phyloP scores from a whole-genome alignment of 2,888 invertebrate species.

The Trachelus troglodyta region DNA sequence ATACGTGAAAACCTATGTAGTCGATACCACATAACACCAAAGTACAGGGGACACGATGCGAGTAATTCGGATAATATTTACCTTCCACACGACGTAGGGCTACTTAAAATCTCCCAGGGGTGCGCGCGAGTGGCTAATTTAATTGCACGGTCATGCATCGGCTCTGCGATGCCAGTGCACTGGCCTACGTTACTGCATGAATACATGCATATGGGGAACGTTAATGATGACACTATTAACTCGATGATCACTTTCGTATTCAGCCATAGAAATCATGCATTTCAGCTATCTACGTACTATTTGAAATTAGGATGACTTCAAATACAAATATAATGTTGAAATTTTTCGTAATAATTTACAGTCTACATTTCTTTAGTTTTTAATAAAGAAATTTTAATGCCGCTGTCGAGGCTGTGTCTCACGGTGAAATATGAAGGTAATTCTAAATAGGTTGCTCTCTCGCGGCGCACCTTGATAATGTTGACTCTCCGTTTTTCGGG shows the following conservation, averaged over 20 bases:
- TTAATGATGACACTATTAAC: neutral
- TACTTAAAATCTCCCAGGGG: constrained; percentile 39
- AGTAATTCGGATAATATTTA: constrained; percentile 50
- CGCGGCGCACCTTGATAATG: neutral
- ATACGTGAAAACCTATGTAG: neutral
- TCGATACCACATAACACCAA: neutral
- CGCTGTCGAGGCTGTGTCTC: neutral
- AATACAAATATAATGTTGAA: too few relatives aligned
- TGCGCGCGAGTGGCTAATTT: constrained; percentile 30
- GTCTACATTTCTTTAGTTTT: neutral
- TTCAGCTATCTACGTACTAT: neutral
- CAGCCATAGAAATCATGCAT: neutral
- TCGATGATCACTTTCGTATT: neutral
- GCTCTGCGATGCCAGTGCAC: neutral
- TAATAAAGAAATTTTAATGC: neutral
- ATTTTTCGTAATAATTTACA: neutral
- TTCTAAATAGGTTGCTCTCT: neutral
- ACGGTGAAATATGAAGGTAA: neutral
- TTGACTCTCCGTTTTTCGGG: neutral
- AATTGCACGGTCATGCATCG: constrained; percentile 28
- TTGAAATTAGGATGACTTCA: too few relatives aligned
- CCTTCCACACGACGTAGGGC: constrained; percentile 37
- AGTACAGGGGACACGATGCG: constrained; percentile 13
- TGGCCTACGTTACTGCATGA: neutral
- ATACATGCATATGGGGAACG: neutral